phyloP scores from a whole-genome alignment of 2,113 vertebrate species.

The Lampris megalopsis region DNA sequence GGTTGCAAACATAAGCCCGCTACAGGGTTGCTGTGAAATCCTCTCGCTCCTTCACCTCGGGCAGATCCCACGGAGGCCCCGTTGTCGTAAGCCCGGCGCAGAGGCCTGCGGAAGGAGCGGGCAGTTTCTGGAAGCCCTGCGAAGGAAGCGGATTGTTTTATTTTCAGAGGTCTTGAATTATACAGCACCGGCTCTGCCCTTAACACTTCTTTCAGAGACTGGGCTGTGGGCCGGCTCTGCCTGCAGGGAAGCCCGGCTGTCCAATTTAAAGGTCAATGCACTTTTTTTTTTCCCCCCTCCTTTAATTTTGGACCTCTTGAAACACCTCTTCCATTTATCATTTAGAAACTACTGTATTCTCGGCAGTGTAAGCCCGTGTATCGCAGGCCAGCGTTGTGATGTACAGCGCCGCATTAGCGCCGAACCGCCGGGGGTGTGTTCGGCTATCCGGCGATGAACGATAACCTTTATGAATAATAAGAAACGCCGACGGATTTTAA shows the following conservation, averaged over 20 bases:
- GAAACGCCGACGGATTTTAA: not conserved
- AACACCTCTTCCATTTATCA: not conserved
- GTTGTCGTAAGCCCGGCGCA: constrained; percentile 45
- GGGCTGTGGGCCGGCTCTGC: too few relatives aligned
- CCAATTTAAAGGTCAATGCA: too few relatives aligned
- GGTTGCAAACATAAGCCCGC: constrained; percentile 50
- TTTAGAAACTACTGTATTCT: not conserved
- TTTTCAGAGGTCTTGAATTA: constrained; percentile 3
- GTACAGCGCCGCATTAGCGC: too few relatives aligned
- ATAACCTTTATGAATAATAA: not conserved
- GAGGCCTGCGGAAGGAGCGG: constrained; percentile 50
- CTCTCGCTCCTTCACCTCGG: constrained; percentile 35
- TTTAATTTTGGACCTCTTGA: not conserved
- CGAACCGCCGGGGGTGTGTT: too few relatives aligned
- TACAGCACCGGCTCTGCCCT: not conserved
- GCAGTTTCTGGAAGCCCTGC: constrained; percentile 6
- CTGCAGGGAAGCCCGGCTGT: too few relatives aligned
- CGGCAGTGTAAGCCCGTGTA: not conserved
- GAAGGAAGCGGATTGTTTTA: constrained; percentile 39
- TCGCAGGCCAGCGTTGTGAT: not conserved
- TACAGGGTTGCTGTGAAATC: constrained; percentile 60
- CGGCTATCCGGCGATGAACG: too few relatives aligned
- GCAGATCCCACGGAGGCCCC: constrained; percentile 46
- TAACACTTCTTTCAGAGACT: too few relatives aligned
- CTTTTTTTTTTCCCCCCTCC: too few relatives aligned